These are phyloP conservation scores for Mesoclemmys tuberculata DNA, from an alignment of 2,113 vertebrate genomes.

Conservation along the genomic window DNA sequence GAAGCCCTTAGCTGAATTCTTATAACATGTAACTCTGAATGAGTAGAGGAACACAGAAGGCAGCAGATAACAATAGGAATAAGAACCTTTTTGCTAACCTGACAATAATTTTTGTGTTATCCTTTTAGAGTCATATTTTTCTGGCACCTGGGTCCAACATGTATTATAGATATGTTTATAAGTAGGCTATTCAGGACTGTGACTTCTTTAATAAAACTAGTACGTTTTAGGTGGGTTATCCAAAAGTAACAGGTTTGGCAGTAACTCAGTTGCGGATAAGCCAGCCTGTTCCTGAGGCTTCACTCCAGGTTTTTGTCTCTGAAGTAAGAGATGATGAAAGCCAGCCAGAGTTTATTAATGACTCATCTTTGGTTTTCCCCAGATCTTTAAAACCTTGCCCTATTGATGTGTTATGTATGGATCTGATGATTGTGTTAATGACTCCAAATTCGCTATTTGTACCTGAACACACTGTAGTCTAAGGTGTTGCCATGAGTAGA, in stretches of 20 bases:
- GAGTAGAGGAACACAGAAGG: background rate
- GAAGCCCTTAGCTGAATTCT: background rate
- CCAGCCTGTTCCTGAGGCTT: background rate
- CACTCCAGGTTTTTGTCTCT: background rate
- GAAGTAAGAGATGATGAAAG: background rate
- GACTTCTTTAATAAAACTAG: fast-evolving
- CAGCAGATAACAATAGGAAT: background rate
- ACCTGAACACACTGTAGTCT: fast-evolving
- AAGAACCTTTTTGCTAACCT: background rate
- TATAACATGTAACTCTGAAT: background rate
- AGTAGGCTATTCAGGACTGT: background rate
- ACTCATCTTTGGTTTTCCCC: background rate
- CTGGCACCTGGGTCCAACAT: background rate
- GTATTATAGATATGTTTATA: background rate
- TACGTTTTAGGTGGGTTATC: background rate
- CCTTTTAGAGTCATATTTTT: background rate
- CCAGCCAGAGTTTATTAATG: background rate
- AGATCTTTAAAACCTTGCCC: background rate
- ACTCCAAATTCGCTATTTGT: background rate
- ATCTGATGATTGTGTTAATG: background rate
- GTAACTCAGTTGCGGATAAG: background rate
- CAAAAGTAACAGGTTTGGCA: background rate
- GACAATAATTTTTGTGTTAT: background rate
- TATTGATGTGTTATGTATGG: background rate
- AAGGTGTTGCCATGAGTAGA: background rate